Evolutionary conservation across 2,797 vertebrate species (phyloP), one percentile per base, ranked within the genome.

Genomic region (Onychomys torridus): DNA sequence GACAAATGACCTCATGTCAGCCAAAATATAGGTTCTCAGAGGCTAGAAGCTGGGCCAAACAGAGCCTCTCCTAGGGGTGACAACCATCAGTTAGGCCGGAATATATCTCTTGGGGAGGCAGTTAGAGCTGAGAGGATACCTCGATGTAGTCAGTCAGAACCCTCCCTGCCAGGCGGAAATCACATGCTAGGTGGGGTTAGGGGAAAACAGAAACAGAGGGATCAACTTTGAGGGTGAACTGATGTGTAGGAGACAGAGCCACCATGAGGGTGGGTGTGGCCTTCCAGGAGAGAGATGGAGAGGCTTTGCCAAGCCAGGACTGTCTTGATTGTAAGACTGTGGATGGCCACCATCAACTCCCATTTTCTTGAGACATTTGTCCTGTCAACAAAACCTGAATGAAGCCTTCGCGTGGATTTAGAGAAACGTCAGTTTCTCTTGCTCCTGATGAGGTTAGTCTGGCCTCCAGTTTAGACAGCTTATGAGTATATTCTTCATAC

Each of bases 21-120:
- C 49, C 88, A 94, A 75, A 90, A 49, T 34, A 59, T 25, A 91
- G 49, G 81, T 19, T 78, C 69, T 43, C 69, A 87, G 85, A 96
- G 40, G 46, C 29, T 52, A 75, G 55, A 34, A 85, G 40, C 71
- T 32, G 6, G 69, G 16, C n/a, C 57, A 75, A n/a, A 32, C 55
- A 16, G 2, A 75, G 7, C n/a, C 83, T 25, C 11, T 75, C 19
- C 55, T 75, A 32, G 67, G 76, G 52, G 34, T 46, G 6, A 43
- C n/a, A 75, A 29, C 25, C n/a, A 63, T 14, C 79, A 75, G 37
- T 34, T 77, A 46, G 11, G 79, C 81, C 87, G 43, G 27, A 73
- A 61, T 75, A 78, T 52, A 76, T 29, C 7, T 5, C 63, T 61
- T 57, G 11, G 75, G 69, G 71, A 40, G 11, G 37, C 27, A 0